Base-by-base conservation (phyloP, 2,797 vertebrate genomes). In the Pyrocephalus nanus region DNA sequence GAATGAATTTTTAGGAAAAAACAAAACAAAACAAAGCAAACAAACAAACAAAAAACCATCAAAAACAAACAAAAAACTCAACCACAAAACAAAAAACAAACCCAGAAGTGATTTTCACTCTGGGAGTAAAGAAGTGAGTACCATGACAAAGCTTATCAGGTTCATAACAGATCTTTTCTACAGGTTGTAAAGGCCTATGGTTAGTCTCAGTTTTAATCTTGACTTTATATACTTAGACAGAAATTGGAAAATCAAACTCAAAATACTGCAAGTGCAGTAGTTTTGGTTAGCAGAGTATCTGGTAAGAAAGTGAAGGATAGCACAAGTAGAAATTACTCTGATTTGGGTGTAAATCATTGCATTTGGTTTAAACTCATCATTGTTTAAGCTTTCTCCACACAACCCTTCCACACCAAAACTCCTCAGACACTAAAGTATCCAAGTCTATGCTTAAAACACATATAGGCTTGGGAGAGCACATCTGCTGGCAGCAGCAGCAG, bases 401-500 rank as follows among this genome's bases (percentile, higher is more conserved):
- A 25, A 53, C 71, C 42, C 29, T 92, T 82, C 58, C 48, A 20
- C 58, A 40, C 64, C 86, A 61, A 83, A 87, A 27, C 32, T 26
- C 17, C 15, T 76, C 76, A 40, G 67, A 88, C 11, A 10, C 19
- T 20, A 14, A 76, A 76, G 25, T 78, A 12, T 58, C 81, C 69
- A 58, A 50, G 15, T 50, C 72, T 79, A 4, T 11, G 15, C 48
- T 91, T 54, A 92, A 91, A 95, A 61, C 36, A 74, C 38, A 21
- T 47, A 62, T 19, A 84, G 92, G 73, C 85, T 82, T 83, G 73
- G 89, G 70, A 88, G 72, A 84, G 14, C 69, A 78, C 73, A 43
- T 94, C 79, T 91, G 83, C 88, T 81, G 82, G 82, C 54, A 95
- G 93, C 54, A 69, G 73, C 90, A 76, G 84, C 21, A 48, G 79